These are phyloP conservation scores for Uria lomvia DNA, from an alignment of 2,113 vertebrate species.

Conservation along the genomic window DNA sequence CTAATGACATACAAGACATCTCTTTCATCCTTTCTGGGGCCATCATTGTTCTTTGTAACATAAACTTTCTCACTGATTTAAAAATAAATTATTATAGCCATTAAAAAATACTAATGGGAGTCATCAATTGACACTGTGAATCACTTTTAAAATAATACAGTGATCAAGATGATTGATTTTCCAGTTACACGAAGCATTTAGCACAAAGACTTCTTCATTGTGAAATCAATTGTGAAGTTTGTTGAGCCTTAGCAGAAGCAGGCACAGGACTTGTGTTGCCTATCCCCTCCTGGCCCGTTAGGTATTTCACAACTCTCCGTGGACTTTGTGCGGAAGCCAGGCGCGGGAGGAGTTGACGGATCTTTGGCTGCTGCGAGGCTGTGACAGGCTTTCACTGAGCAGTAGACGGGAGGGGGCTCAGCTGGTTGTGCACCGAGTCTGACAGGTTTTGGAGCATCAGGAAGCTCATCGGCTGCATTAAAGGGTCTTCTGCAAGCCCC, in stretches of 20 bases:
- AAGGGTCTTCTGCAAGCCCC: neutral
- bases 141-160: neutral
- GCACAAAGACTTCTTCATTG: neutral
- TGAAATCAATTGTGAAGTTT: neutral
- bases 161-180: neutral
- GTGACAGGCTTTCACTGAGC: neutral
- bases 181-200: neutral
- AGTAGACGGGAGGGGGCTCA: fast-evolving
- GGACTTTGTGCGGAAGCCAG: neutral
- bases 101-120: neutral
- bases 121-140: neutral
- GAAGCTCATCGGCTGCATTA: neutral
- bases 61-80: neutral
- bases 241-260: neutral
- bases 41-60: neutral
- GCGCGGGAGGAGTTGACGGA: fast-evolving
- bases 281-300: neutral
- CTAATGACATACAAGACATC: neutral
- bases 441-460: neutral
- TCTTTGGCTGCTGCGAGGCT: neutral
- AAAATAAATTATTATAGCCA: neutral
- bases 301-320: neutral
- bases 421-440: neutral
- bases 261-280: neutral
- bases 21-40: neutral